Conservation (phyloP, 2,797 vertebrate species). For the Cynodonichthys magdalenae region DNA sequence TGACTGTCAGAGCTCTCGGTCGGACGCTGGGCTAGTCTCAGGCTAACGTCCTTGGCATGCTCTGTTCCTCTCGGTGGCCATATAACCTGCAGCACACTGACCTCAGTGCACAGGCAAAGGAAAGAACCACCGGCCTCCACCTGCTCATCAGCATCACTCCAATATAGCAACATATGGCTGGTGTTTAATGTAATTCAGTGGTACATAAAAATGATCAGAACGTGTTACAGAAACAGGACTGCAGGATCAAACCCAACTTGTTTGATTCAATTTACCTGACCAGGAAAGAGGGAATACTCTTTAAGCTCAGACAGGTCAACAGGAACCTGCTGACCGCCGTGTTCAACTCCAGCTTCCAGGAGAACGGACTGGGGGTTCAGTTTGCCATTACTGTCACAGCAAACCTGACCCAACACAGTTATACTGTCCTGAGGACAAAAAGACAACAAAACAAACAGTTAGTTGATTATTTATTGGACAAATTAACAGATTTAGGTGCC, state of each 20-base stretch:
- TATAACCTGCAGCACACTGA: conserved; percentile 73
- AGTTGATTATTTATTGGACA: not conserved
- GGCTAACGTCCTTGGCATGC: conserved; percentile 71
- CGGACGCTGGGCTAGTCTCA: conserved; percentile 61
- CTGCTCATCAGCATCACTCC: not conserved
- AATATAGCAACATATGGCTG: too few relatives aligned
- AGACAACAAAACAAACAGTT: not conserved
- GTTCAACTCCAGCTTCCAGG: conserved; percentile 87
- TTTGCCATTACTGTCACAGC: conserved; percentile 92
- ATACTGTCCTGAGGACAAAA: conserved; percentile 80
- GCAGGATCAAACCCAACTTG: not conserved
- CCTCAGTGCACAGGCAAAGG: conserved; percentile 74
- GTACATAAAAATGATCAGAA: too few relatives aligned
- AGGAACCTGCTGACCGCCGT: conserved; percentile 84
- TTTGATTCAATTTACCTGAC: conserved; percentile 84
- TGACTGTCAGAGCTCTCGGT: conserved; percentile 78
- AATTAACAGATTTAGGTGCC: not conserved
- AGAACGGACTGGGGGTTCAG: conserved; percentile 90
- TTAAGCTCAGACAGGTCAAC: conserved; percentile 88
- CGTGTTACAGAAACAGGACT: too few relatives aligned
- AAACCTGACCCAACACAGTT: conserved; percentile 88
- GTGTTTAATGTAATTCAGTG: too few relatives aligned
- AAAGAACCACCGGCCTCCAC: conserved; percentile 58
- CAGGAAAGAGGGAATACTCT: conserved; percentile 93
- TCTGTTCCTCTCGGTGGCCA: conserved; percentile 74